Percentiles rank a stretch among this genome's conserved stretches.
Conservation (phyloP, 2,888 invertebrate genomes). For the Lasioglossum figueresi region DNA sequence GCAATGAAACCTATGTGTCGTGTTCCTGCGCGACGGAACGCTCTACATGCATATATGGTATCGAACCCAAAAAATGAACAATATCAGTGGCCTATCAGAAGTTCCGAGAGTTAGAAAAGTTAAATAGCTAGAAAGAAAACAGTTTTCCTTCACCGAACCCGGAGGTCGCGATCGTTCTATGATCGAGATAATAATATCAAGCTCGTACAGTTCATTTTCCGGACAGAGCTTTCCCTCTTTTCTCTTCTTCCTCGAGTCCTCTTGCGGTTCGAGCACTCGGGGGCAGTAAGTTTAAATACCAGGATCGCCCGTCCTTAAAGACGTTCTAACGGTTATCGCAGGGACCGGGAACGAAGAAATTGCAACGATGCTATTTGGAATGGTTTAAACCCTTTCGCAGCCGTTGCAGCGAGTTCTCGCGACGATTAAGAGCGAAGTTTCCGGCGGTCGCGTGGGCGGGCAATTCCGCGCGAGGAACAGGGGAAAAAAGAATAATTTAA, state of each 20-base stretch:
- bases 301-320: conserved; percentile 35
- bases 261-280: conserved; percentile 6
- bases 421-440: conserved; percentile 71
- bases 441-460: conserved; percentile 12
- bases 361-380: conserved; percentile 69
- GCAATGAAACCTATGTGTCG: too few species aligned
- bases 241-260: neutral
- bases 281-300: conserved; percentile 31
- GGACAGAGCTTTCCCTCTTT: neutral
- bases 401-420: conserved; percentile 67
- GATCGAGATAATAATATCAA: conserved; percentile 1
- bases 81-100: neutral
- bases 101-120: neutral
- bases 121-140: neutral
- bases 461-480: conserved; percentile 31
- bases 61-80: neutral
- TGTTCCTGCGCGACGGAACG: too few species aligned
- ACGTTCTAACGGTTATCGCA: conserved; percentile 61
- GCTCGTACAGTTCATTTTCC: neutral
- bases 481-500: conserved; percentile 65
- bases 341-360: conserved; percentile 63
- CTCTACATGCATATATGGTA: too few species aligned
- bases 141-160: neutral
- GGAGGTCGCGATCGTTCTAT: neutral
- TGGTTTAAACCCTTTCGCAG: conserved; percentile 66